Evolutionary conservation across 2,888 invertebrate species (phyloP).

Genomic region (Mesorhabditis sp.): DNA sequence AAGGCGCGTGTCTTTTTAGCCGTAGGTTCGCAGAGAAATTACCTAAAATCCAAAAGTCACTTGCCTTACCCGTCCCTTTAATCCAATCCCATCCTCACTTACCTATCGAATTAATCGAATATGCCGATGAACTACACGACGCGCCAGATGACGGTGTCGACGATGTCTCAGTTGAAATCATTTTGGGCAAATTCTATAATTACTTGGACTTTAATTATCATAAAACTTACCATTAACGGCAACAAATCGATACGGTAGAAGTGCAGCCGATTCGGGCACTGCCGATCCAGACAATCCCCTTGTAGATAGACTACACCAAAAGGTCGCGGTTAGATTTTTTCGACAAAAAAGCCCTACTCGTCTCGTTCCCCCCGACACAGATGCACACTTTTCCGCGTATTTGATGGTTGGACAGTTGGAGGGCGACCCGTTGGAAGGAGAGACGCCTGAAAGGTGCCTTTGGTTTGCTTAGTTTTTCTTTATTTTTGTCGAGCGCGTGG

Average conservation of each 20-base stretch:
- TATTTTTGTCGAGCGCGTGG: too few relatives aligned
- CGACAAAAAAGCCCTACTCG: background rate
- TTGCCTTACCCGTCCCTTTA: too few relatives aligned
- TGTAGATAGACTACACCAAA: background rate
- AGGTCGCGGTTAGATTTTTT: background rate
- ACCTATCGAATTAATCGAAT: too few relatives aligned
- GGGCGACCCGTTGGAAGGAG: background rate
- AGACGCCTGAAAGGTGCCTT: background rate
- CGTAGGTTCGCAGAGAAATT: too few relatives aligned
- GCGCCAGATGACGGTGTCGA: too few relatives aligned
- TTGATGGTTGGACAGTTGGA: background rate
- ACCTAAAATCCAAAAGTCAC: too few relatives aligned
- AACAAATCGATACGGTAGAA: slow-evolving; percentile 4
- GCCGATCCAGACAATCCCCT: background rate
- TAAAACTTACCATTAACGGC: background rate
- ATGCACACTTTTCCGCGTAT: background rate
- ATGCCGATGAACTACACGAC: too few relatives aligned
- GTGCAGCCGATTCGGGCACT: background rate
- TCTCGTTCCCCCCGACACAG: background rate
- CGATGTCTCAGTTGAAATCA: too few relatives aligned
- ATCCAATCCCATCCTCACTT: too few relatives aligned
- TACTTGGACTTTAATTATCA: background rate
- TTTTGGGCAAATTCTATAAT: too few relatives aligned
- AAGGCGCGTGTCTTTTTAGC: too few relatives aligned
- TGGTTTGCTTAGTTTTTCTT: too few relatives aligned